phyloP scores from a whole-genome alignment of 2,113 vertebrate genomes.

The Bombycilla garrulus region DNA sequence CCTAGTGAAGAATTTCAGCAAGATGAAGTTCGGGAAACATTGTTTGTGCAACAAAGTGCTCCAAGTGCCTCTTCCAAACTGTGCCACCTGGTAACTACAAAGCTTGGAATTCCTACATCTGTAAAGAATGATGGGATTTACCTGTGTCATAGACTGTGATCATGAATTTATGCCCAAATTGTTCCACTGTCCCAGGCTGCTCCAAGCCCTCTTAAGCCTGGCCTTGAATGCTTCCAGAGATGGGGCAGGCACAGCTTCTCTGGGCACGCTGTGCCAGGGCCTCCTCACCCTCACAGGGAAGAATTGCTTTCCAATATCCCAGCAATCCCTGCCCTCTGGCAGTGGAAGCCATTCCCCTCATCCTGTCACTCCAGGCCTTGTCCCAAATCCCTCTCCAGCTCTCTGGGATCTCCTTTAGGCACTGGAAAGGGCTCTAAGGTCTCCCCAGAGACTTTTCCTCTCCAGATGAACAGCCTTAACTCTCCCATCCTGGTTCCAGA shows the following conservation, averaged over 20 bases:
- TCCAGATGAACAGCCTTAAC: neutral
- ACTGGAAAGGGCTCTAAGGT: neutral
- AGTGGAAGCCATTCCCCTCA: neutral
- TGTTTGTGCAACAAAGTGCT: neutral
- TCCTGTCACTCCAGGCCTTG: neutral
- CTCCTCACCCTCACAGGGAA: neutral
- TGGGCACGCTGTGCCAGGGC: neutral
- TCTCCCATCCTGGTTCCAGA: neutral
- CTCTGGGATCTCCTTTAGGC: neutral
- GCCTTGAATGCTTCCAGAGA: neutral
- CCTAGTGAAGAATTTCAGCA: neutral
- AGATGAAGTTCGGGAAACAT: neutral
- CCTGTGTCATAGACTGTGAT: neutral
- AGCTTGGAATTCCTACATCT: neutral
- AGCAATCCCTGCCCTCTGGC: neutral
- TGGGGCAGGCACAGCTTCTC: neutral
- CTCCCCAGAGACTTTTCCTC: neutral
- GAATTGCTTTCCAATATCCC: neutral
- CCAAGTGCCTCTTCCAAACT: neutral
- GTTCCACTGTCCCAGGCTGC: neutral
- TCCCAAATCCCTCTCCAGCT: neutral
- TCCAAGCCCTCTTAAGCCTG: rapidly evolving
- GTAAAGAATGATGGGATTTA: neutral
- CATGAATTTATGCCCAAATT: neutral
- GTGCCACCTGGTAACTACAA: neutral